These are phyloP conservation scores for Schizaphis graminum DNA, from an alignment of 2,888 invertebrate species.

Conservation along the genomic window DNA sequence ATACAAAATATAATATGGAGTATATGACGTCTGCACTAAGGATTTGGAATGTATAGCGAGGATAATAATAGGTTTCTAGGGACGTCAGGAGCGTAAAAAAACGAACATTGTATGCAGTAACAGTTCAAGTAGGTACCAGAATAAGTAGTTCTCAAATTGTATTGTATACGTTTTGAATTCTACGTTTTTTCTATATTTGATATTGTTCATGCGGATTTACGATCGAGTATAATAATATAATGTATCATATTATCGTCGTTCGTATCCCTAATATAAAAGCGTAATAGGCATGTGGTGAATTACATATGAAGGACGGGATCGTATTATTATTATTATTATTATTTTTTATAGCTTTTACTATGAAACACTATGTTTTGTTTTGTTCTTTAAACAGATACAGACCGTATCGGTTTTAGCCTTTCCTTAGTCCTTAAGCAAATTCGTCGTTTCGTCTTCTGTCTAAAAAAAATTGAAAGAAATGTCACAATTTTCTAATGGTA, in stretches of 20 bases:
- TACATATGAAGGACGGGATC: constrained; percentile 38
- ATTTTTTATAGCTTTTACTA: neutral
- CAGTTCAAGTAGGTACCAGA: neutral
- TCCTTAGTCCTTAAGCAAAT: constrained; percentile 48
- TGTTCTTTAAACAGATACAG: neutral
- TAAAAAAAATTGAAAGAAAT: constrained; percentile 40
- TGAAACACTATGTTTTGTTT: neutral
- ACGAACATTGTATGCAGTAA: neutral
- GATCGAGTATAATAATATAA: neutral
- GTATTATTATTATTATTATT: neutral
- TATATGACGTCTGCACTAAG: neutral
- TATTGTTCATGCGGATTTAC: neutral
- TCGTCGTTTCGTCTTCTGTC: constrained; percentile 52
- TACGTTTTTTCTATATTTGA: neutral
- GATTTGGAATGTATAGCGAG: neutral
- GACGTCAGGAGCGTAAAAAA: neutral
- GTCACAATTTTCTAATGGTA: neutral
- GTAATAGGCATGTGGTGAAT: neutral
- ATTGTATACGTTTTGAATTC: neutral
- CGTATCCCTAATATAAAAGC: neutral
- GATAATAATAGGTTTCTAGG: neutral
- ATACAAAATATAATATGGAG: neutral
- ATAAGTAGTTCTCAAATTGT: neutral
- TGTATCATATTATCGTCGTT: neutral
- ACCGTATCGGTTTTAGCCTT: constrained; percentile 47